phyloP scores from a whole-genome alignment of 92 coral and sea anemone genomes.

The Phenganax subtilis region DNA sequence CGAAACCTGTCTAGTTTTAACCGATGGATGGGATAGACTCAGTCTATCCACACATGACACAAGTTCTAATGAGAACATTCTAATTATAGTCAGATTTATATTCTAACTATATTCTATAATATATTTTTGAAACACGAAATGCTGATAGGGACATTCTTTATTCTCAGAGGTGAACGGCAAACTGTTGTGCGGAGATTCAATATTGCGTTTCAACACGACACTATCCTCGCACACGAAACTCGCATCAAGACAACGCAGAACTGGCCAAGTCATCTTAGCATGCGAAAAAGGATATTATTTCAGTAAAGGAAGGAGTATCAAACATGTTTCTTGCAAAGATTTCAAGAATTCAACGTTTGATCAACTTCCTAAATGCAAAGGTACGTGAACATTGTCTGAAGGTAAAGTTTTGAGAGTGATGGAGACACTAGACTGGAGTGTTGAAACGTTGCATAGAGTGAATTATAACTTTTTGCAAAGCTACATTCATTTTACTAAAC shows the following conservation, averaged over 20 bases:
- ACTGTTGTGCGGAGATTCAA: constrained; percentile 4
- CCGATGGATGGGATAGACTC: not conserved
- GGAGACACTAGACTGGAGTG: not conserved
- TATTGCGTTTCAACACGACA: constrained; percentile 5
- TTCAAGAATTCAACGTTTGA: constrained; percentile 36
- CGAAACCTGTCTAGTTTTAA: not conserved
- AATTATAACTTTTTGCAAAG: no score
- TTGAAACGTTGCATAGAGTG: no score
- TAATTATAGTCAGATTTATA: not conserved
- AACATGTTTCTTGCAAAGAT: constrained; percentile 43
- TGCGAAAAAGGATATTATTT: constrained; percentile 49
- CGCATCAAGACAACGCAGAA: constrained; percentile 5
- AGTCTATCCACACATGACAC: no score
- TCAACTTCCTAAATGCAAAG: constrained; percentile 48
- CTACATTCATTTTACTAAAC: no score
- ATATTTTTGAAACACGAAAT: not conserved
- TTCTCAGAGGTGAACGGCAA: constrained; percentile 20
- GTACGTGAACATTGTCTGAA: constrained; percentile 33
- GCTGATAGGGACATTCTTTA: not conserved
- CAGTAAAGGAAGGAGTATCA: constrained; percentile 36
- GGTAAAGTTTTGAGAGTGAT: no score
- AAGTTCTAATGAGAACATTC: not conserved
- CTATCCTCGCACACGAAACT: constrained; percentile 50
- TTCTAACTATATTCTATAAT: not conserved
- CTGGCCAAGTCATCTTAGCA: constrained; percentile 33